Evolutionary conservation across 1,140 invertebrate genomes (phyloP).

Genomic region (Lycorma delicatula): DNA sequence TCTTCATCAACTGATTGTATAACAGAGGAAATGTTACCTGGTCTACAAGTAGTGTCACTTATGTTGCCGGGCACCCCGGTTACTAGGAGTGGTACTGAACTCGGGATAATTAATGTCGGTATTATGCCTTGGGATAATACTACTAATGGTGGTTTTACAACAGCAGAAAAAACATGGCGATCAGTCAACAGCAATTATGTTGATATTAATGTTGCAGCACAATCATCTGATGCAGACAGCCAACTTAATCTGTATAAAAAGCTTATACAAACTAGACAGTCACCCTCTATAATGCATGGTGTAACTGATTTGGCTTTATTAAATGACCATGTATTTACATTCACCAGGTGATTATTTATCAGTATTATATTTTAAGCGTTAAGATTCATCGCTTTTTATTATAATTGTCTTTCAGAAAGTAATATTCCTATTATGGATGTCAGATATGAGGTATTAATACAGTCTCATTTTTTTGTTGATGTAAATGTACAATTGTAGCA

Average conservation of each 20-base stretch:
- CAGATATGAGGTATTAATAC: too few species aligned
- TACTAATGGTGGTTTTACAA: constrained; percentile 29
- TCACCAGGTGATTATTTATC: constrained; percentile 45
- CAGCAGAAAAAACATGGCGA: neutral
- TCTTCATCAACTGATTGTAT: too few species aligned
- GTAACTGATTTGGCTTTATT: constrained; percentile 38
- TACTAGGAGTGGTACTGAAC: constrained; percentile 48
- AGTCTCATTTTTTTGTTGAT: neutral
- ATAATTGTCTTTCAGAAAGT: neutral
- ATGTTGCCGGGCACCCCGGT: constrained; percentile 66
- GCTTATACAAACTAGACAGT: constrained; percentile 38
- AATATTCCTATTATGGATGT: too few species aligned
- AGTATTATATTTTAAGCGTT: neutral
- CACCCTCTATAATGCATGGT: constrained; percentile 48
- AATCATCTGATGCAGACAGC: constrained; percentile 20
- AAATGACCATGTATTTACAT: constrained; percentile 49
- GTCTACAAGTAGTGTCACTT: constrained; percentile 49
- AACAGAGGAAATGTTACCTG: constrained; percentile 22
- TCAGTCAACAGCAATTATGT: neutral
- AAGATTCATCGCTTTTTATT: constrained; percentile 9
- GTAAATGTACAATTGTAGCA: neutral
- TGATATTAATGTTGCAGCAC: constrained; percentile 23
- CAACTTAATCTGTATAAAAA: constrained; percentile 31
- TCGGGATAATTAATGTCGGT: constrained; percentile 37
- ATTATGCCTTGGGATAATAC: constrained; percentile 40